phyloP scores from a whole-genome alignment of 37 sponge, comb jelly and placozoan genomes.

The Geodia barretti region DNA sequence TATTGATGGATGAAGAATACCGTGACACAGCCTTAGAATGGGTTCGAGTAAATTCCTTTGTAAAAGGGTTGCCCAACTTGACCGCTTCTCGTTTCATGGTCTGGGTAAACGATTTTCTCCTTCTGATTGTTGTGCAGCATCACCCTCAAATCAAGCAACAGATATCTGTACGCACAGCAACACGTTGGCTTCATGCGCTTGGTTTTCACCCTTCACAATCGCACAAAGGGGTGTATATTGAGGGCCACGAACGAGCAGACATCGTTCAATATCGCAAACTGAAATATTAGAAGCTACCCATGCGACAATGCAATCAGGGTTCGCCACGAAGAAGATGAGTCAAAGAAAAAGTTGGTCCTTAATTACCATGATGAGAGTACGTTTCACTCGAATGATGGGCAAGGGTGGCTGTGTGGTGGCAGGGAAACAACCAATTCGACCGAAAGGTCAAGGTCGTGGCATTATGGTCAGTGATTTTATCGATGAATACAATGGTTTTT shows the following conservation, averaged over 20 bases:
- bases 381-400: conserved; percentile 37
- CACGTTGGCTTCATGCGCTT: not conserved
- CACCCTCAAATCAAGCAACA: not conserved
- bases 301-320: not conserved
- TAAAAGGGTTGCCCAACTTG: not conserved
- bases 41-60: not conserved
- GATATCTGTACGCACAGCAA: not conserved
- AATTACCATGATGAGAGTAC: conserved; percentile 45
- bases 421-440: conserved; percentile 12
- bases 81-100: not conserved
- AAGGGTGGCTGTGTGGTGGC: conserved; percentile 15
- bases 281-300: not conserved
- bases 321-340: not conserved
- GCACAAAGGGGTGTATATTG: not conserved
- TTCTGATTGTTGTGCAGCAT: not conserved
- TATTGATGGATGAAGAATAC: no score
- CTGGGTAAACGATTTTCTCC: not conserved
- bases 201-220: no score
- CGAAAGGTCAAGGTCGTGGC: conserved; percentile 19
- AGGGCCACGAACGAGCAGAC: not conserved
- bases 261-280: not conserved
- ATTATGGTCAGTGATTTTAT: conserved; percentile 50
- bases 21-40: not conserved
- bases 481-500: conserved; percentile 28
- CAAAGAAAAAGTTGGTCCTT: conserved; percentile 13